Base-by-base conservation (phyloP, 2,113 vertebrate species). In the Dolichallabes microphthalmus region DNA sequence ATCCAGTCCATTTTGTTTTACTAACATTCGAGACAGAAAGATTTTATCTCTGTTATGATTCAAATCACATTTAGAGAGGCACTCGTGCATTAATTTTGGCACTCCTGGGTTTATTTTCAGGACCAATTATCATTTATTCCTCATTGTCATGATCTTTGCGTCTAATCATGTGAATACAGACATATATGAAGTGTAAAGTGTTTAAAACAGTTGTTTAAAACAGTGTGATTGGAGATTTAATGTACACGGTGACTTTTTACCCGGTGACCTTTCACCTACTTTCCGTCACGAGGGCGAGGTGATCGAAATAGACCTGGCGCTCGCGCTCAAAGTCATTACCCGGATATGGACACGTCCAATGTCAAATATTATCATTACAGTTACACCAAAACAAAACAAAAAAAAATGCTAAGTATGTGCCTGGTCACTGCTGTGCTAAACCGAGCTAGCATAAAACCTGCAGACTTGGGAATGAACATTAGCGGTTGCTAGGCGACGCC, bases 221-320 rank as follows among this genome's bases (percentile, higher is more conserved):
- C 9, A 61, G 8, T 45, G 45, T 6, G 7, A 45, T 45, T 45
- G 45, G 6, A 7, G 45, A 7, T 45, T 45, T 45, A 6, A 45
- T 7, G 45, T 45, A 45, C 45, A 8, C 45, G 45, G 53, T 35
- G 76, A 57, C 81, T 25, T 82, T 73, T 58, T 2, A n/a, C 81
- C 50, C 52, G 17, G 45, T 93, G 93, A 95, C 93, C 94, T 87
- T 94, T 95, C 92, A 93, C 94, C 94, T 86, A 95, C 57, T 90
- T 95, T 88, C 52, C 14, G 3, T 83, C 17, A 25, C 39, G 81
- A 81, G 68, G 32, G 53, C 32, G 68, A 73, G 7, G 13, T 17
- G 30, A 73, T 73, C 13, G 3, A 58, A 58, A 39, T 32, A 71
- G 13, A 50, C 1, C 27, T 58, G 75, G 3, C 17, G 10, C 30